These are phyloP conservation scores for Gonioctena quinquepunctata DNA, from an alignment of 1,140 invertebrate genomes.

Conservation along the genomic window DNA sequence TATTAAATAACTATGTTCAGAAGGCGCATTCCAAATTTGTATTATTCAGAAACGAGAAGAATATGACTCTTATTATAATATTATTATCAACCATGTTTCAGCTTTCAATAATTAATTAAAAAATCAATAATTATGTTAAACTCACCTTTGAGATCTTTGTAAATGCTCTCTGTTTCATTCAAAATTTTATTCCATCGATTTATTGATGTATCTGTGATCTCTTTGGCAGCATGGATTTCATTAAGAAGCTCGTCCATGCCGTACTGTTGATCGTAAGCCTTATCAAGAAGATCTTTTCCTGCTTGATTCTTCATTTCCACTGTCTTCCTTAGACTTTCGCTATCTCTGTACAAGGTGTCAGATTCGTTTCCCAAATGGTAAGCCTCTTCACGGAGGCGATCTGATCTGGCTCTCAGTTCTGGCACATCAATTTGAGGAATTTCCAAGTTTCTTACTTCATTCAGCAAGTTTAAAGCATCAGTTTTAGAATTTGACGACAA, in stretches of 20 bases:
- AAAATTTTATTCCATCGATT: slow-evolving; percentile 82
- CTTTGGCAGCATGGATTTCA: slow-evolving; percentile 71
- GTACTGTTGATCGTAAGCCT: slow-evolving; percentile 64
- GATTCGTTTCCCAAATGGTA: slow-evolving; percentile 51
- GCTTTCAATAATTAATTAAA: too few relatives aligned
- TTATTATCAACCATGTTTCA: too few relatives aligned
- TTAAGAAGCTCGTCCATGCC: slow-evolving; percentile 68
- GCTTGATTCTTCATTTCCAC: slow-evolving; percentile 54
- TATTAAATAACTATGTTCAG: too few relatives aligned
- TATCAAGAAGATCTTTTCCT: slow-evolving; percentile 56
- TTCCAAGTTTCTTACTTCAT: slow-evolving; percentile 73
- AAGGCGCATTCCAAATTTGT: too few relatives aligned
- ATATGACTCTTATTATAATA: too few relatives aligned
- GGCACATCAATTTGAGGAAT: slow-evolving; percentile 76
- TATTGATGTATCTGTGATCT: slow-evolving; percentile 79
- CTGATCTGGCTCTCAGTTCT: slow-evolving; percentile 69
- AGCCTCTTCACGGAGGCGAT: slow-evolving; percentile 62
- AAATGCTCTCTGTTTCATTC: slow-evolving; percentile 84
- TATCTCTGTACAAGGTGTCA: slow-evolving; percentile 55
- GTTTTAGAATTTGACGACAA: slow-evolving; percentile 76
- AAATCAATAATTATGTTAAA: neutral
- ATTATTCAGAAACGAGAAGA: too few relatives aligned
- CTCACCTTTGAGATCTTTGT: slow-evolving; percentile 78
- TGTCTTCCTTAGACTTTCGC: slow-evolving; percentile 59
- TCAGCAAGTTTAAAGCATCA: slow-evolving; percentile 77